phyloP scores from a whole-genome alignment of 2,888 invertebrate genomes.

The Ectemnius cavifrons region DNA sequence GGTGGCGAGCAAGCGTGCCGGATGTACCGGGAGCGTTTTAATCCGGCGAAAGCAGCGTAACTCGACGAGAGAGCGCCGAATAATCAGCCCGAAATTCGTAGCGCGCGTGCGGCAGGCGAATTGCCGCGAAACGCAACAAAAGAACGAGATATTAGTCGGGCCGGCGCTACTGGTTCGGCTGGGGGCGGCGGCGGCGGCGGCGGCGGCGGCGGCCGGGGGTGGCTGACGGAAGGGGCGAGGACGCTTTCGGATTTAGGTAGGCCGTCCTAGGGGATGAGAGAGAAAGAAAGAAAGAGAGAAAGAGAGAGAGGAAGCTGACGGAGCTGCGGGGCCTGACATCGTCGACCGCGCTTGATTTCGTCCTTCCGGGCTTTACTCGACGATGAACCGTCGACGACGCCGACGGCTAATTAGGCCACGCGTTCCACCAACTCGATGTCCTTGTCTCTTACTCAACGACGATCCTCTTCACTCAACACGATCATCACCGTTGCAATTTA shows the following conservation, averaged over 20 bases:
- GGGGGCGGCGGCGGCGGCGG: too few species aligned
- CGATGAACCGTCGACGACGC: conserved; percentile 27
- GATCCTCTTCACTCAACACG: conserved; percentile 39
- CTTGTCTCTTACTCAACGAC: conserved; percentile 41
- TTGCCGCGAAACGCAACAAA: conserved; percentile 75
- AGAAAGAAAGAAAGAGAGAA: neutral
- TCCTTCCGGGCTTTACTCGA: conserved; percentile 43
- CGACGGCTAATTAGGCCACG: conserved; percentile 54
- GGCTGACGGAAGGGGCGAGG: conserved; percentile 1
- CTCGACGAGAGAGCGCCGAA: conserved; percentile 68
- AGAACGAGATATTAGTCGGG: conserved; percentile 74
- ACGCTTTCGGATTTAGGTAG: too few species aligned
- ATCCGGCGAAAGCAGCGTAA: conserved; percentile 72
- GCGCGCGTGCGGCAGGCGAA: conserved; percentile 67
- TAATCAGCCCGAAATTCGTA: conserved; percentile 77
- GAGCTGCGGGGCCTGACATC: conserved; percentile 39
- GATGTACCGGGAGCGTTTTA: conserved; percentile 73
- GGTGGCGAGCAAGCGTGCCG: conserved; percentile 10
- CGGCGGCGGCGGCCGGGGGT: neutral
- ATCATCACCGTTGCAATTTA: conserved; percentile 36
- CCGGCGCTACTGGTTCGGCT: conserved; percentile 41
- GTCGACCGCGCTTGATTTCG: conserved; percentile 54
- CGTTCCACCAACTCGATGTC: conserved; percentile 47
- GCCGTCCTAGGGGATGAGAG: conserved; percentile 12
- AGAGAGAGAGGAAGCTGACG: neutral